Conservation (phyloP, 2,888 invertebrate species). For the Drosophila austrosaltans region DNA sequence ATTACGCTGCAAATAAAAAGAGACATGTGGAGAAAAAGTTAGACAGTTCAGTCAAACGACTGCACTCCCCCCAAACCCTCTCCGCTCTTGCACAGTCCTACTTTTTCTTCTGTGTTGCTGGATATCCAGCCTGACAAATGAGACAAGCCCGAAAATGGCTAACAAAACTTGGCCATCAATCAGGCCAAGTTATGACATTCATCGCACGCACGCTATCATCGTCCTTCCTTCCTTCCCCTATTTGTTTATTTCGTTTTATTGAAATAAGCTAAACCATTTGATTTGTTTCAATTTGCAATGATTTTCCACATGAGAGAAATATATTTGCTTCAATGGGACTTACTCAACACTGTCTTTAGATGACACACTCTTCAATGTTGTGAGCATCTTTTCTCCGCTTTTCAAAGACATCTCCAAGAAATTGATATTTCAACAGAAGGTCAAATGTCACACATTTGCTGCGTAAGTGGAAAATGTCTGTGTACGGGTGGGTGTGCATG, state of each 20-base stretch:
- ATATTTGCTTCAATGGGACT: slow-evolving; percentile 20
- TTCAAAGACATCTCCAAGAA: background rate
- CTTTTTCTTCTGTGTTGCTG: background rate
- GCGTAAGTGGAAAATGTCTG: slow-evolving; percentile 5
- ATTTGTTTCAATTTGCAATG: slow-evolving; percentile 56
- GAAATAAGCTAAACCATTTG: slow-evolving; percentile 54
- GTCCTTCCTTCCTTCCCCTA: slow-evolving; percentile 5
- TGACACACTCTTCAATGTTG: too few species aligned
- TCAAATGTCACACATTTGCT: slow-evolving; percentile 4
- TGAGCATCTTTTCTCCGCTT: too few species aligned
- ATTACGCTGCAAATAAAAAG: slow-evolving; percentile 50
- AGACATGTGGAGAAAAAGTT: slow-evolving; percentile 28
- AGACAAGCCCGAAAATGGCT: slow-evolving; percentile 43
- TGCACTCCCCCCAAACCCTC: slow-evolving; percentile 33
- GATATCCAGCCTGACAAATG: slow-evolving; percentile 63
- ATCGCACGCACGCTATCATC: slow-evolving; percentile 47
- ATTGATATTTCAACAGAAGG: slow-evolving; percentile 1
- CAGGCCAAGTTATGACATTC: slow-evolving; percentile 66
- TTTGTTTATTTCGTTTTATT: slow-evolving; percentile 63
- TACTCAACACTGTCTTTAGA: too few species aligned
- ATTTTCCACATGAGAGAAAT: slow-evolving; percentile 40
- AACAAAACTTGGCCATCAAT: slow-evolving; percentile 70
- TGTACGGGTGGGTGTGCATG: background rate
- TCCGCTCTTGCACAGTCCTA: background rate
- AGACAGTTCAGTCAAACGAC: slow-evolving; percentile 56